Base-by-base conservation (phyloP, 2,888 invertebrate genomes). In the Pristionchus fissidentatus region DNA sequence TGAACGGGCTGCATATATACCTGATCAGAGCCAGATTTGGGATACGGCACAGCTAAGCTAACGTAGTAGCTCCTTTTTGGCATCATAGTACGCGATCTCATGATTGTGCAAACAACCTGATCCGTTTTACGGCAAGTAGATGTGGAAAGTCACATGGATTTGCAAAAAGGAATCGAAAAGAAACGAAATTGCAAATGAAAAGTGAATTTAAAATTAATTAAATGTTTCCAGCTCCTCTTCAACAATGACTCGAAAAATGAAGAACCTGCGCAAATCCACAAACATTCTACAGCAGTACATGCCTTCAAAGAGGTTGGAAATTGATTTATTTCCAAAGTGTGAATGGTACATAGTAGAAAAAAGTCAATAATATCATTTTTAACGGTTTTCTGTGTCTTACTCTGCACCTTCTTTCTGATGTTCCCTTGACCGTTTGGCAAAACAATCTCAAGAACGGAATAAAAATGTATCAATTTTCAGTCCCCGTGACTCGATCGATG, bases 241-340 rank as follows among this genome's bases (percentile, higher is more conserved):
- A 8, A 79, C 79, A 19, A 79, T 79, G 35, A 79, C 55, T 35
- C 5, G 79, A n/a, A 79, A 55, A 38, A 79, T 79, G 79, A 79
- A 79, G 19, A 22, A 79, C n/a, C 57, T 79, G 38, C 35, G 79
- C n/a, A 79, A 79, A 26, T 79, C 79, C 1, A 79, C 79, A 0
- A 57, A 38, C 26, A 79, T 41, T 41, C 10, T 79, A 57, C 19
- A 15, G 29, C 75, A 75, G 41, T 70, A 70, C n/a, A 41, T 70
- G 41, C 41, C 57, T 4, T 79, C 79, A 1, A 79, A 79, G 79
- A 79, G 79, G 79, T 79, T 2, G 26, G 5, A 15, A 32, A 19
- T 73, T 41, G 29, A 13, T 38, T 10, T 73, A 3, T 3, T n/a
- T n/a, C n/a, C n/a, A n/a, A n/a, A n/a, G n/a, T n/a, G n/a, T n/a